Percentiles rank a stretch among this genome's conserved stretches.
phyloP scores from a whole-genome alignment of 1,140 invertebrate genomes.

The Listronotus bonariensis region DNA sequence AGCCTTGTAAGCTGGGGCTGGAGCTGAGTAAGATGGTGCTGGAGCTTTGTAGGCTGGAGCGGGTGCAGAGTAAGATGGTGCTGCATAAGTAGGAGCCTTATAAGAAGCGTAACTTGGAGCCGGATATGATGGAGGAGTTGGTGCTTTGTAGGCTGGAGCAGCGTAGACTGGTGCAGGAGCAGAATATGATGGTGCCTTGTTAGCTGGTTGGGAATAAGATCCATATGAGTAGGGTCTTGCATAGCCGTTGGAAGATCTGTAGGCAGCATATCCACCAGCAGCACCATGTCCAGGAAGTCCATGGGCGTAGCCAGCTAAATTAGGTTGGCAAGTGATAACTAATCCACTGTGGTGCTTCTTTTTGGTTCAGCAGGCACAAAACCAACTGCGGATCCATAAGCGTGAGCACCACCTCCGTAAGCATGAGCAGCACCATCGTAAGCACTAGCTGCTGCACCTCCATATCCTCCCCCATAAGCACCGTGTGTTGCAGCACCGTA shows the following conservation, averaged over 20 bases:
- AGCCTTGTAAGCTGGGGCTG: slow-evolving; percentile 20
- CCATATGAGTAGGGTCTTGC: slow-evolving; percentile 31
- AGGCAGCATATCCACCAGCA: slow-evolving; percentile 25
- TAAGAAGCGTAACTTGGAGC: slow-evolving; percentile 33
- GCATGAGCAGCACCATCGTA: not conserved
- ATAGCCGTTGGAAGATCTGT: slow-evolving; percentile 31
- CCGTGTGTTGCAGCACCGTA: slow-evolving; percentile 20
- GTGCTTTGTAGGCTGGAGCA: slow-evolving; percentile 29
- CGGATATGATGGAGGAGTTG: slow-evolving; percentile 4
- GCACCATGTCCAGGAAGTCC: slow-evolving; percentile 29
- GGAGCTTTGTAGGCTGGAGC: slow-evolving; percentile 35
- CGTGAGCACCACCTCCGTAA: slow-evolving; percentile 1
- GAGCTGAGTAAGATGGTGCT: slow-evolving; percentile 29
- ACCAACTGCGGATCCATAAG: not conserved
- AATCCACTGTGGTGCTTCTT: slow-evolving; percentile 45
- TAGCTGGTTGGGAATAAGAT: slow-evolving; percentile 22
- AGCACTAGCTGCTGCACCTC: not conserved
- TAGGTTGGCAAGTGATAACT: slow-evolving; percentile 54
- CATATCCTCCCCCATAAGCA: slow-evolving; percentile 28
- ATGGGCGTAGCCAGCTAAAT: slow-evolving; percentile 50
- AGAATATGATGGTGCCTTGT: slow-evolving; percentile 29
- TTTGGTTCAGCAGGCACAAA: slow-evolving; percentile 24
- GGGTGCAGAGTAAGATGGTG: slow-evolving; percentile 13
- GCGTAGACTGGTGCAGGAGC: slow-evolving; percentile 29
- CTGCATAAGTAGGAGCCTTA: slow-evolving; percentile 21